Evolutionary conservation across 2,113 vertebrate genomes (phyloP).

Genomic region (Vulpes ferrilata): DNA sequence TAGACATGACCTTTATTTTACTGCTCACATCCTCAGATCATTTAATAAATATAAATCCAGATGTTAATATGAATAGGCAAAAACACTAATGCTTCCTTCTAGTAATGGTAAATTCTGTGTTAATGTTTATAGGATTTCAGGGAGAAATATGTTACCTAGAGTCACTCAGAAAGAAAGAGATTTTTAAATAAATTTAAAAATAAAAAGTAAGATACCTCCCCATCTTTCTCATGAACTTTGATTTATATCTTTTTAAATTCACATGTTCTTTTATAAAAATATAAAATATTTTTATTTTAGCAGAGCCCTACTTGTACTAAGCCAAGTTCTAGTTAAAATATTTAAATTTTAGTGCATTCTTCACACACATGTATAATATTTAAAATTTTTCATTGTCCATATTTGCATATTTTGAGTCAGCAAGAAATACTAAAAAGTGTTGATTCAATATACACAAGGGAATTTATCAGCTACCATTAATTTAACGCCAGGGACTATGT

Average conservation of each 20-base stretch:
- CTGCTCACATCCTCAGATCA: not conserved
- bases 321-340: not conserved
- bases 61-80: not conserved
- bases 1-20: not conserved
- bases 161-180: not conserved
- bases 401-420: not conserved
- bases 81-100: not conserved
- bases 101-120: not conserved
- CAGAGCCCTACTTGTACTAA: not conserved
- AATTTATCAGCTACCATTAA: not conserved
- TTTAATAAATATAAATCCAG: not conserved
- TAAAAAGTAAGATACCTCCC: not conserved
- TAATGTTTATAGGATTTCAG: not conserved
- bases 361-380: not conserved
- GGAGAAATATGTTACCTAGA: not conserved
- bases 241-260: not conserved
- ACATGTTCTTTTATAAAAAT: not conserved
- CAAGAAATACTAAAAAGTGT: slow-evolving; percentile 2
- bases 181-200: slow-evolving; percentile 46
- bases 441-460: not conserved
- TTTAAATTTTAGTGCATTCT: not conserved
- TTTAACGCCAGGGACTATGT: not conserved
- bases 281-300: not conserved
- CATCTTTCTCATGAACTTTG: not conserved
- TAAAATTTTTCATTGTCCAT: not conserved